Percentiles rank a stretch among this genome's conserved stretches.
These are phyloP conservation scores for Danio kyathit DNA, from an alignment of 2,797 vertebrate genomes.

Conservation along the genomic window DNA sequence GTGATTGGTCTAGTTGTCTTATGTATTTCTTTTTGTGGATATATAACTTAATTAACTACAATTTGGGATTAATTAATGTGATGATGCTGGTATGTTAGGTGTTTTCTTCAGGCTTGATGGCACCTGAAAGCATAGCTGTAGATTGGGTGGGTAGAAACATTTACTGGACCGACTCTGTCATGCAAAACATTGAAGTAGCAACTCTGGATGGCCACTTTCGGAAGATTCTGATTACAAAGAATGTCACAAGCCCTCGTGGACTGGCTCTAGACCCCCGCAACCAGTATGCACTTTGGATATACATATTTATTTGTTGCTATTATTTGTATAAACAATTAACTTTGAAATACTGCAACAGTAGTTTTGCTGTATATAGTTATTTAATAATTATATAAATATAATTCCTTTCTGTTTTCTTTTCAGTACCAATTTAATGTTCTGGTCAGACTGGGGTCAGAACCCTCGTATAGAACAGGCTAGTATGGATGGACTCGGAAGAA, in stretches of 20 bases:
- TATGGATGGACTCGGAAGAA: constrained; percentile 75
- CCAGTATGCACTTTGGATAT: constrained; percentile 64
- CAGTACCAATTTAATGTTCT: constrained; percentile 80
- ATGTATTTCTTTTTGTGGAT: neutral
- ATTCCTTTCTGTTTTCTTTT: constrained; percentile 8
- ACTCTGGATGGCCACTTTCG: constrained; percentile 76
- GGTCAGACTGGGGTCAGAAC: constrained; percentile 83
- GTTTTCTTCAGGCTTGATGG: constrained; percentile 75
- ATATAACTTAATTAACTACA: neutral
- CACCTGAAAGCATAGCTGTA: constrained; percentile 78
- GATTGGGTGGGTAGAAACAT: constrained; percentile 81
- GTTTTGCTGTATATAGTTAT: neutral
- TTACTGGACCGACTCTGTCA: constrained; percentile 79
- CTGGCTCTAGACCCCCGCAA: constrained; percentile 79
- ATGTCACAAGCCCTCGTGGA: constrained; percentile 78
- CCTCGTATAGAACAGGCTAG: constrained; percentile 75
- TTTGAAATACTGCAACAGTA: neutral
- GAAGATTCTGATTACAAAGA: constrained; percentile 76
- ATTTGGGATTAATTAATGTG: neutral
- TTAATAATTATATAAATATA: neutral
- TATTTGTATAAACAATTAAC: constrained; percentile 8
- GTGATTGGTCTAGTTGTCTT: constrained; percentile 36
- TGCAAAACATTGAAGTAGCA: constrained; percentile 81
- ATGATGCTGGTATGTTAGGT: constrained; percentile 64
- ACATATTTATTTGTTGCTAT: neutral